Conservation (phyloP, 1,140 invertebrate species). For the Asbolus verrucosus region DNA sequence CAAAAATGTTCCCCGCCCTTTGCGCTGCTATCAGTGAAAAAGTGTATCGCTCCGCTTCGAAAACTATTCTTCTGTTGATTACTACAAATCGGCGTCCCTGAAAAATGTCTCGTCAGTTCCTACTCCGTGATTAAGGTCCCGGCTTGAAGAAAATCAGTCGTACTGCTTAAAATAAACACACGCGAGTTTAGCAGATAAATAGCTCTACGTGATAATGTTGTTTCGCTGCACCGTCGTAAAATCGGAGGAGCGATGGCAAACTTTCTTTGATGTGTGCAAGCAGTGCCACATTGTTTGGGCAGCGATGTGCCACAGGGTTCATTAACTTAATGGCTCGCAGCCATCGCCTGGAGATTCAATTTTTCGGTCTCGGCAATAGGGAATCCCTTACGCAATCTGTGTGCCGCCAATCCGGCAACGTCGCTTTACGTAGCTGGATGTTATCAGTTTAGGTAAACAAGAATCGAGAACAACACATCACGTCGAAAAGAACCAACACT, state of each 20-base stretch:
- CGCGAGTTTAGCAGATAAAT: slow-evolving; percentile 29
- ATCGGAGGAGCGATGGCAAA: slow-evolving; percentile 22
- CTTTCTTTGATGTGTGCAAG: slow-evolving; percentile 26
- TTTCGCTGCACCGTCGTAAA: slow-evolving; percentile 20
- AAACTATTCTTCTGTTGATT: too few relatives aligned
- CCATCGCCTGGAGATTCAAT: slow-evolving; percentile 5
- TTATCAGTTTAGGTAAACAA: slow-evolving; percentile 23
- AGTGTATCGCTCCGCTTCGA: too few relatives aligned
- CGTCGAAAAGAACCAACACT: background rate
- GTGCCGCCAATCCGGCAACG: background rate
- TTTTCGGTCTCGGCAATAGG: background rate
- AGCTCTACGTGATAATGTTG: slow-evolving; percentile 19
- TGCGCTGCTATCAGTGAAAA: too few relatives aligned
- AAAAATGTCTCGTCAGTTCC: too few relatives aligned
- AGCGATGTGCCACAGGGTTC: slow-evolving; percentile 23
- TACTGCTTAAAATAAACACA: slow-evolving; percentile 32
- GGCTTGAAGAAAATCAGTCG: slow-evolving; percentile 2
- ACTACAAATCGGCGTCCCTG: too few relatives aligned
- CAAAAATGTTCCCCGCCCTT: too few relatives aligned
- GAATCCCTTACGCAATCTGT: background rate
- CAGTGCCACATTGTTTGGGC: slow-evolving; percentile 28
- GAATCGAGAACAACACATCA: background rate
- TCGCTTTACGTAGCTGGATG: slow-evolving; percentile 1
- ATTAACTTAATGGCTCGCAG: slow-evolving; percentile 20
- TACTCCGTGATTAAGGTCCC: too few relatives aligned